These are phyloP conservation scores for Urocynchramus pylzowi DNA, from an alignment of 2,113 vertebrate genomes.

Conservation along the genomic window DNA sequence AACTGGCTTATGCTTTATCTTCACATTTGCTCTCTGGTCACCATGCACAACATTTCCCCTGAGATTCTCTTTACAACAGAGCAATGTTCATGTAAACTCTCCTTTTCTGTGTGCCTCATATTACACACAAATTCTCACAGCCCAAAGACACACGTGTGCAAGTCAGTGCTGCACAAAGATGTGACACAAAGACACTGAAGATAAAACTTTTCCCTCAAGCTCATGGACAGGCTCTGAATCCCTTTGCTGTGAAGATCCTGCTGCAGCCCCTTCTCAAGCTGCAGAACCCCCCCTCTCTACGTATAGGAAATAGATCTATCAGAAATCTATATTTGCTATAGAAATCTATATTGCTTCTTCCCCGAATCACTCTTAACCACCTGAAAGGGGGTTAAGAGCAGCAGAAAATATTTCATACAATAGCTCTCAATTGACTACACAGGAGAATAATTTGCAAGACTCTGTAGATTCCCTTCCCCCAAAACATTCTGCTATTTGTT, in stretches of 20 bases:
- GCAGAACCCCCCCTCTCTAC: not conserved
- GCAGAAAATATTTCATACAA: not conserved
- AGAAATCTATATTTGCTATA: no score
- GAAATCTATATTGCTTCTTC: no score
- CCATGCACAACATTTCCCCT: not conserved
- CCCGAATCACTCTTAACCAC: no score
- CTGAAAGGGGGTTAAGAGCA: not conserved
- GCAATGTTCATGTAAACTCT: not conserved
- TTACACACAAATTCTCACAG: not conserved
- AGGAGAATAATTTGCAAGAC: not conserved
- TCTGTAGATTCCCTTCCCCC: not conserved
- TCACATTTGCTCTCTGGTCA: not conserved
- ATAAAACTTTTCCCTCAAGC: not conserved
- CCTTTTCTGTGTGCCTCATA: not conserved
- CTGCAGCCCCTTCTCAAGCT: not conserved
- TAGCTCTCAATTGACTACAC: not conserved
- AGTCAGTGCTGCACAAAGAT: not conserved
- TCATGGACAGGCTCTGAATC: not conserved
- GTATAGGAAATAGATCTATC: not conserved
- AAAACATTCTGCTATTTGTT: not conserved
- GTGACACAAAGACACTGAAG: not conserved
- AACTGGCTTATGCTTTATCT: not conserved
- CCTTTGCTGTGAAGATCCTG: not conserved
- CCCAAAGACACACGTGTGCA: not conserved
- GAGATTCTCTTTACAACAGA: not conserved